These are phyloP conservation scores for Nymphalis polychloros DNA, from an alignment of 2,888 invertebrate genomes.

Conservation along the genomic window DNA sequence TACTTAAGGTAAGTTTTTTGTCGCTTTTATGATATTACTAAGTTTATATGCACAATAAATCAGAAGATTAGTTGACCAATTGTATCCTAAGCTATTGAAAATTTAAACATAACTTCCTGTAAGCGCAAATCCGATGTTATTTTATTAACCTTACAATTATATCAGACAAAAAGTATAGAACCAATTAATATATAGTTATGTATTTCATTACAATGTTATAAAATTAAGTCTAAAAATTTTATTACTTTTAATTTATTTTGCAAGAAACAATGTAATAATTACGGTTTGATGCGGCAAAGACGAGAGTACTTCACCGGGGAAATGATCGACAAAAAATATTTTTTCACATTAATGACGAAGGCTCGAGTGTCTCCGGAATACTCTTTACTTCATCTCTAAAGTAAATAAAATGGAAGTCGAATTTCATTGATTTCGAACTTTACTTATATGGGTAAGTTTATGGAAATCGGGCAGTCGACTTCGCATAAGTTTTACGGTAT, in stretches of 20 bases:
- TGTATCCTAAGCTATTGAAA: no score
- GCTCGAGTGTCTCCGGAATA: constrained; percentile 29
- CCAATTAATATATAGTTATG: no score
- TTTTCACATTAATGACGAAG: constrained; percentile 28
- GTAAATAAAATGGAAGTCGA: neutral
- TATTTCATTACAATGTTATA: no score
- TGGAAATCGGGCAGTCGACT: neutral
- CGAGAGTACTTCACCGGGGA: constrained; percentile 26
- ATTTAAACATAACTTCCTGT: no score
- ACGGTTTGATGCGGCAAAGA: constrained; percentile 8
- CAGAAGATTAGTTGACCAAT: no score
- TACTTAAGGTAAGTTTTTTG: no score
- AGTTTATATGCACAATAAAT: no score
- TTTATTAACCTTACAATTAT: no score
- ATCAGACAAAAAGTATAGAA: no score
- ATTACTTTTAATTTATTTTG: neutral
- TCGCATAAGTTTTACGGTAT: neutral
- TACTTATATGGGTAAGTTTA: neutral
- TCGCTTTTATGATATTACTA: no score
- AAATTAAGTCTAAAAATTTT: neutral
- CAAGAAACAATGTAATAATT: constrained; percentile 12
- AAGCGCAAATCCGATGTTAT: no score
- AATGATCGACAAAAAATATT: constrained; percentile 29
- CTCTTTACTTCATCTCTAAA: constrained; percentile 29
- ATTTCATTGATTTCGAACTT: neutral